These are phyloP conservation scores for Manduca sexta DNA, from an alignment of 1,140 invertebrate genomes.

Conservation along the genomic window DNA sequence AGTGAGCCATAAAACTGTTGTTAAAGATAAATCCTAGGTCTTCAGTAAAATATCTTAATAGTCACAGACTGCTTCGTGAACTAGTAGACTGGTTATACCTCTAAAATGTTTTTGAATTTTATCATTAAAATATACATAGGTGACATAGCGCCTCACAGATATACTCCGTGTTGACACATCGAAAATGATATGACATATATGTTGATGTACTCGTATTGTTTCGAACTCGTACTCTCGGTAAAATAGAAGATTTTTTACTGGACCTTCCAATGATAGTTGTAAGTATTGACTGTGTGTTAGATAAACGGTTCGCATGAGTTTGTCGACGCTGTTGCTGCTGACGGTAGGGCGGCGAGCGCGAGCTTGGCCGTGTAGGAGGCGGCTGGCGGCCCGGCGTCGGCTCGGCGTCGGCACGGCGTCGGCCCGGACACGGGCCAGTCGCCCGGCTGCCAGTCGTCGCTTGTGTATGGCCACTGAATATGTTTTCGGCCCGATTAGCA, in stretches of 20 bases:
- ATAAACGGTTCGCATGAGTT: background rate
- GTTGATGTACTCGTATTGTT: conserved; percentile 27
- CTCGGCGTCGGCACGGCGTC: too few species aligned
- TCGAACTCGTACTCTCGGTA: conserved; percentile 20
- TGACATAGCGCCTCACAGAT: conserved; percentile 44
- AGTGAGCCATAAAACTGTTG: conserved; percentile 66
- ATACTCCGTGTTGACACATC: conserved; percentile 41
- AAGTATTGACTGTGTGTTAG: conserved; percentile 8
- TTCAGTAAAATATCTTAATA: conserved; percentile 61
- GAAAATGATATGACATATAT: conserved; percentile 37
- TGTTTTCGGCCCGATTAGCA: conserved; percentile 67
- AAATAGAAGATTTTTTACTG: conserved; percentile 37
- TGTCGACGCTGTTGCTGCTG: too few species aligned
- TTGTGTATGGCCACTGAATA: conserved; percentile 57
- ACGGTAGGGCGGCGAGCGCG: too few species aligned
- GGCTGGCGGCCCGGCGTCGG: too few species aligned
- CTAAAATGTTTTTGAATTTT: conserved; percentile 49
- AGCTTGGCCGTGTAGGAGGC: too few species aligned
- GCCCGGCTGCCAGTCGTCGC: conserved; percentile 9
- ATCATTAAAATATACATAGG: conserved; percentile 45
- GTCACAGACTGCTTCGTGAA: conserved; percentile 66
- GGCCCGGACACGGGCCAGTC: conserved; percentile 1
- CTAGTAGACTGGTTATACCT: conserved; percentile 68
- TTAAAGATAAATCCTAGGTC: conserved; percentile 44
- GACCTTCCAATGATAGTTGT: conserved; percentile 22